A percentile compares a stretch with the other conserved stretches of the same genome.
These are phyloP conservation scores for Malurus alboscapulatus DNA, from an alignment of 2,113 vertebrate genomes.

Conservation along the genomic window DNA sequence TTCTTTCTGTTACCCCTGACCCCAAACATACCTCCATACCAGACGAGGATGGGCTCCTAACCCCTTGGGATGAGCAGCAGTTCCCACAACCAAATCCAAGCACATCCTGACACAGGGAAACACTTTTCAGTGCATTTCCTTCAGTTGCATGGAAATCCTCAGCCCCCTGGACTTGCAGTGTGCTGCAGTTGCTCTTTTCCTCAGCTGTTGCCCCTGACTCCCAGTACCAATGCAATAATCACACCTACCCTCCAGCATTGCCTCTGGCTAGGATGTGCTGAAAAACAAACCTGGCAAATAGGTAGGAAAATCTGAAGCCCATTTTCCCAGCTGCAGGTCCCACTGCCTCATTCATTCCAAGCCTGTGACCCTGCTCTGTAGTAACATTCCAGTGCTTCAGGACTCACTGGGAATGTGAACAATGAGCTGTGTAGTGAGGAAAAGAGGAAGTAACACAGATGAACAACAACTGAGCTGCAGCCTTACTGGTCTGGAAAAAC, in stretches of 20 bases:
- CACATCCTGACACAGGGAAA: neutral
- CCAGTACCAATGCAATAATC: fast-evolving
- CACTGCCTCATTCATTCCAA: neutral
- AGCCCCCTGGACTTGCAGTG: fast-evolving
- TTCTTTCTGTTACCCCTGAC: neutral
- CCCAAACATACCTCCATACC: neutral
- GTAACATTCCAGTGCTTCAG: fast-evolving
- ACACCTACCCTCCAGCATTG: neutral
- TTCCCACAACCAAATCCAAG: neutral
- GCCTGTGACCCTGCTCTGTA: neutral
- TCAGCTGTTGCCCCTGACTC: neutral
- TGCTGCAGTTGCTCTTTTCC: neutral
- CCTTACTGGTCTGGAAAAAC: neutral
- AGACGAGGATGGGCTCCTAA: neutral
- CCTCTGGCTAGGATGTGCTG: fast-evolving
- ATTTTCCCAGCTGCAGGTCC: neutral
- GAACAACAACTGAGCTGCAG: neutral
- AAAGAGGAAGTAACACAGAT: neutral
- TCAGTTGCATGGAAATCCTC: neutral
- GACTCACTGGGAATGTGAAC: neutral
- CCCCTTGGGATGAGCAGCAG: neutral
- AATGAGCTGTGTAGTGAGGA: fast-evolving
- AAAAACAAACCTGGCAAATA: neutral
- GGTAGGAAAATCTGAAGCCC: neutral
- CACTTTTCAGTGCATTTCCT: neutral